Percentiles rank a stretch among this genome's conserved stretches.
Conservation (phyloP, 2,113 vertebrate species). For the Phaethon lepturus region DNA sequence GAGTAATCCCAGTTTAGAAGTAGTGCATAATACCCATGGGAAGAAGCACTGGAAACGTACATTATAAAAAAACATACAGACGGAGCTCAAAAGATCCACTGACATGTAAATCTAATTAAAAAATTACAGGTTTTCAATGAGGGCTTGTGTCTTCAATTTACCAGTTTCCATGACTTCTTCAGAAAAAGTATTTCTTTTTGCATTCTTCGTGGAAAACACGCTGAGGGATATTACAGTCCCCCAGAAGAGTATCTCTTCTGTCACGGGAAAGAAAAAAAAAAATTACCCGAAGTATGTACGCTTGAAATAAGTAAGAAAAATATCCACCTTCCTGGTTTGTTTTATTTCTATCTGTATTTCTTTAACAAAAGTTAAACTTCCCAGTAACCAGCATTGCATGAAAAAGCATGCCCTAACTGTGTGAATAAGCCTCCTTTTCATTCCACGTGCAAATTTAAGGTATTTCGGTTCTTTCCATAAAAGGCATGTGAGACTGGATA, state of each 20-base stretch:
- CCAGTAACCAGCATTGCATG: background rate
- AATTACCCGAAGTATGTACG: background rate
- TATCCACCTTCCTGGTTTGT: background rate
- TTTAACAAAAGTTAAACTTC: background rate
- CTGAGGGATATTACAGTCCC: background rate
- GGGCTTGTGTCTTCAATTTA: slow-evolving; percentile 48
- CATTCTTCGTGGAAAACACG: background rate
- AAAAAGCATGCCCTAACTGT: background rate
- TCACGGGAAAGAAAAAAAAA: background rate
- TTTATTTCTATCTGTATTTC: background rate
- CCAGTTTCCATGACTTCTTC: slow-evolving; percentile 33
- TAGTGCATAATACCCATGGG: slow-evolving; percentile 10
- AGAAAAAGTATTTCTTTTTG: slow-evolving; percentile 35
- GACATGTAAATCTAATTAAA: slow-evolving; percentile 58
- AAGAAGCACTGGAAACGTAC: background rate
- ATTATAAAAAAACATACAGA: background rate
- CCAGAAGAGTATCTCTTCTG: background rate
- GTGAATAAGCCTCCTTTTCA: background rate
- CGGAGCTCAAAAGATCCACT: slow-evolving; percentile 27
- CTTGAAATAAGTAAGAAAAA: slow-evolving; percentile 26
- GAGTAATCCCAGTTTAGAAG: slow-evolving; percentile 49
- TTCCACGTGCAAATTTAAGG: background rate
- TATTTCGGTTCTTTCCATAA: background rate
- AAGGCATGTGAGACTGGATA: background rate
- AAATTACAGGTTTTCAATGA: slow-evolving; percentile 45